A percentile compares a stretch with the other conserved stretches of the same genome.
phyloP scores from a whole-genome alignment of 2,888 invertebrate genomes.

The Pseudeuparius sepicola region DNA sequence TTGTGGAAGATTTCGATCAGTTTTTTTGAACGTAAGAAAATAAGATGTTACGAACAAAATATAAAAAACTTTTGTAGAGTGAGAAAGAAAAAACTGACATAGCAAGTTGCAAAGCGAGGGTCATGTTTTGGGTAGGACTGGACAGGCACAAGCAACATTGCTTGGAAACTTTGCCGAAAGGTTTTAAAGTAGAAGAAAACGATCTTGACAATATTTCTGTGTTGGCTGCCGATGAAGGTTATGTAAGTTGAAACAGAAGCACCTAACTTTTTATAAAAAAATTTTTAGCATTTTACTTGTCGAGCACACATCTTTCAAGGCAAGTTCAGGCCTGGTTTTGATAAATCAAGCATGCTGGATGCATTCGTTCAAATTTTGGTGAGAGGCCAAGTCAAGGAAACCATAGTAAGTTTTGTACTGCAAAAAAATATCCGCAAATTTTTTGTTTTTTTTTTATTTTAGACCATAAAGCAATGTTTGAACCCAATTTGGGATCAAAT shows the following conservation, averaged over 20 bases:
- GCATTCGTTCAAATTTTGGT: constrained; percentile 40
- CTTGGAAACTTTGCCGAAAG: constrained; percentile 26
- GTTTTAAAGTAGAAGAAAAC: constrained; percentile 25
- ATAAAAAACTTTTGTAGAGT: too few species aligned
- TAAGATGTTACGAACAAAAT: too few species aligned
- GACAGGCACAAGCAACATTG: constrained; percentile 27
- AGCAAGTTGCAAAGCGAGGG: constrained; percentile 28
- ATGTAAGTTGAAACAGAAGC: constrained; percentile 22
- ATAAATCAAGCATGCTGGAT: constrained; percentile 44
- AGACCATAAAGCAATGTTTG: constrained; percentile 35
- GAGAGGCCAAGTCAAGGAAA: constrained; percentile 35
- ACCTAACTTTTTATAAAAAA: too few species aligned
- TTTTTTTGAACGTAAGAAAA: too few species aligned
- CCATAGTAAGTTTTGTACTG: constrained; percentile 33
- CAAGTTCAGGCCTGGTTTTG: constrained; percentile 48
- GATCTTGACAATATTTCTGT: too few species aligned
- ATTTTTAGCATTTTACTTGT: constrained; percentile 46
- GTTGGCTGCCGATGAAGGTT: constrained; percentile 24
- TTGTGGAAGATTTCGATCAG: constrained; percentile 29
- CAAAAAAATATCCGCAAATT: too few species aligned
- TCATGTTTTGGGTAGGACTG: constrained; percentile 33
- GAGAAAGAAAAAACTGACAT: too few species aligned
- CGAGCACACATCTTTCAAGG: constrained; percentile 60
- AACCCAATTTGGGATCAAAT: constrained; percentile 54
- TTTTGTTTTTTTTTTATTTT: constrained; percentile 17